These are phyloP conservation scores for Helicoverpa armigera DNA, from an alignment of 1,140 invertebrate species.

Conservation along the genomic window DNA sequence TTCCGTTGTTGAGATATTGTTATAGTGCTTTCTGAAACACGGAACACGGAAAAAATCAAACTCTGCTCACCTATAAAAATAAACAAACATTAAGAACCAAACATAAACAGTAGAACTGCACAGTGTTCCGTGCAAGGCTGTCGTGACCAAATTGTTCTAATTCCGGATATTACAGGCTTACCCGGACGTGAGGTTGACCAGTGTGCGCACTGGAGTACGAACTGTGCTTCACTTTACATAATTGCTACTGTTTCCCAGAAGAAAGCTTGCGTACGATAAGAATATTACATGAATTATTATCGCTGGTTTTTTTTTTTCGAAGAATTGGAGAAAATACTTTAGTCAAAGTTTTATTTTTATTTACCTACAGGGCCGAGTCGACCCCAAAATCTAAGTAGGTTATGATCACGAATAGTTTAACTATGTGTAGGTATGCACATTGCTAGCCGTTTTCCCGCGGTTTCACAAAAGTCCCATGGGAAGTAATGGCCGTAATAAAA, in stretches of 20 bases:
- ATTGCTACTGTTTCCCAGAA: constrained; percentile 5
- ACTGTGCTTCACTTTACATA: constrained; percentile 16
- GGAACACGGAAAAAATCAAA: no score
- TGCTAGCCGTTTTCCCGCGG: no score
- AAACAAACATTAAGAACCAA: neutral
- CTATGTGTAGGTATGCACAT: no score
- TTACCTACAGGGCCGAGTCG: no score
- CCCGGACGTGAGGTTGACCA: neutral
- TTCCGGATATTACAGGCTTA: constrained; percentile 26
- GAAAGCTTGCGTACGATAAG: neutral
- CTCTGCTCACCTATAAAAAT: neutral
- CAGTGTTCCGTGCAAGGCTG: neutral
- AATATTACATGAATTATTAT: neutral
- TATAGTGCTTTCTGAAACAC: no score
- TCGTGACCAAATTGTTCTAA: constrained; percentile 19
- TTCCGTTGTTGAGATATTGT: no score
- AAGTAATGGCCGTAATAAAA: no score
- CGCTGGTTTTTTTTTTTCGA: neutral
- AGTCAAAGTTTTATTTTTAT: no score
- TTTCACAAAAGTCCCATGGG: no score
- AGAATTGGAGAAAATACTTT: no score
- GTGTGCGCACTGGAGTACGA: neutral
- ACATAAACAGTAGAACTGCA: constrained; percentile 12
- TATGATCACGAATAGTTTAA: no score
- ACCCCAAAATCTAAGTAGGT: no score